Percentiles rank a stretch among this genome's conserved stretches.
These are phyloP conservation scores for Aphaenogaster ashmeadi DNA, from an alignment of 1,140 invertebrate species.

Conservation along the genomic window DNA sequence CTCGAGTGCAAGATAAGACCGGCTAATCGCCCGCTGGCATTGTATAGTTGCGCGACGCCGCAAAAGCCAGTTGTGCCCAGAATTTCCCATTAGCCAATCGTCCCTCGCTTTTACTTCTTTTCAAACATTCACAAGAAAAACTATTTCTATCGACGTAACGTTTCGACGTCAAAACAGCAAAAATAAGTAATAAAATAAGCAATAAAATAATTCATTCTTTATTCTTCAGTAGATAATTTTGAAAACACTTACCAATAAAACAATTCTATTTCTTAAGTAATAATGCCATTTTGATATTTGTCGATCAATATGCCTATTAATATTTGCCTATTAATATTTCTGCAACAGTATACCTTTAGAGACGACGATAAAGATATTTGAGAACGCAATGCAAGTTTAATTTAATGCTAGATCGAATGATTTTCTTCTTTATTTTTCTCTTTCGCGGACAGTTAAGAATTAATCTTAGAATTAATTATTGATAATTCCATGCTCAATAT, in stretches of 20 bases:
- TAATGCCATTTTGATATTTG: too few species aligned
- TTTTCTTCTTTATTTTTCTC: background rate
- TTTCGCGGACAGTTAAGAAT: background rate
- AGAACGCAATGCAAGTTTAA: background rate
- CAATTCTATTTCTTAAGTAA: background rate
- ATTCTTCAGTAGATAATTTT: background rate
- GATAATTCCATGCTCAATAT: background rate
- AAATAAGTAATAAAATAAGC: background rate
- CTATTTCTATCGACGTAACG: background rate
- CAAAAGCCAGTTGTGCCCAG: slow-evolving; percentile 33
- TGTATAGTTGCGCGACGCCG: slow-evolving; percentile 27
- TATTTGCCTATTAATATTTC: background rate
- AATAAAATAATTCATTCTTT: background rate
- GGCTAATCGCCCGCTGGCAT: slow-evolving; percentile 49
- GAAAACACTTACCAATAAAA: background rate
- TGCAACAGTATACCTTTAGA: background rate
- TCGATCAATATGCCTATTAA: too few species aligned
- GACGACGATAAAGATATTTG: background rate
- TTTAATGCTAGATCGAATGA: background rate
- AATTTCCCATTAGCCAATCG: slow-evolving; percentile 24
- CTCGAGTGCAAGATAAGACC: slow-evolving; percentile 55
- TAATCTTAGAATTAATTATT: background rate
- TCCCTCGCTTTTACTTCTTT: background rate
- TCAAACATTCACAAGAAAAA: background rate
- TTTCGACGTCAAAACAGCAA: background rate